phyloP scores from a whole-genome alignment of 2,797 vertebrate genomes.

The Bradypodion pumilum region DNA sequence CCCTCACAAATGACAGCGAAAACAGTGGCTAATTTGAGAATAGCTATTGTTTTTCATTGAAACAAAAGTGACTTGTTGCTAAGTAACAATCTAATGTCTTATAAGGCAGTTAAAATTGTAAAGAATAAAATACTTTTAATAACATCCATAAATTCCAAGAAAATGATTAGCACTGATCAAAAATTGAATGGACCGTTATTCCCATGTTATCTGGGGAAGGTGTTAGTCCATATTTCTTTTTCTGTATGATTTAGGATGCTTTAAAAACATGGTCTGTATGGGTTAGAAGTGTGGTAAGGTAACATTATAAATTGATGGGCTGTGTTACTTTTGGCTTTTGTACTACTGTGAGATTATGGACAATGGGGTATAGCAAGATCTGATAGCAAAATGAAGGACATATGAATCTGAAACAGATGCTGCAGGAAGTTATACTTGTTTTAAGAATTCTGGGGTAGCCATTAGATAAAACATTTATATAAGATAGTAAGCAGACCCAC shows the following conservation, averaged over 20 bases:
- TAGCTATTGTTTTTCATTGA: conserved; percentile 40
- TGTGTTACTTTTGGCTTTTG: neutral
- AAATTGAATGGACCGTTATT: neutral
- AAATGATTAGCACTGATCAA: neutral
- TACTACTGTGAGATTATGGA: neutral
- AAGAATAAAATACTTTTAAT: conserved; percentile 67
- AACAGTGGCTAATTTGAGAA: conserved; percentile 62
- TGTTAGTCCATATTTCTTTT: too few relatives aligned
- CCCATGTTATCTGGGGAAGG: too few relatives aligned
- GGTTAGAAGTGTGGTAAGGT: neutral
- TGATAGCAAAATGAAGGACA: neutral
- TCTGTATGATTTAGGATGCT: neutral
- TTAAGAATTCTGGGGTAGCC: neutral
- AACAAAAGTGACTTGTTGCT: conserved; percentile 57
- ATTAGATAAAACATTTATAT: neutral
- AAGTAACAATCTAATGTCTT: conserved; percentile 63
- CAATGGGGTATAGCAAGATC: neutral
- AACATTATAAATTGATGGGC: neutral
- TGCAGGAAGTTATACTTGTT: neutral
- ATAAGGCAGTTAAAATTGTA: conserved; percentile 66
- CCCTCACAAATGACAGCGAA: conserved; percentile 78
- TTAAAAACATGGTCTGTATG: neutral
- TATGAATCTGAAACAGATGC: neutral
- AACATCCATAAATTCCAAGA: conserved; percentile 32
- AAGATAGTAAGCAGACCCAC: neutral